phyloP scores from a whole-genome alignment of 2,797 vertebrate species.

The Anguilla anguilla region DNA sequence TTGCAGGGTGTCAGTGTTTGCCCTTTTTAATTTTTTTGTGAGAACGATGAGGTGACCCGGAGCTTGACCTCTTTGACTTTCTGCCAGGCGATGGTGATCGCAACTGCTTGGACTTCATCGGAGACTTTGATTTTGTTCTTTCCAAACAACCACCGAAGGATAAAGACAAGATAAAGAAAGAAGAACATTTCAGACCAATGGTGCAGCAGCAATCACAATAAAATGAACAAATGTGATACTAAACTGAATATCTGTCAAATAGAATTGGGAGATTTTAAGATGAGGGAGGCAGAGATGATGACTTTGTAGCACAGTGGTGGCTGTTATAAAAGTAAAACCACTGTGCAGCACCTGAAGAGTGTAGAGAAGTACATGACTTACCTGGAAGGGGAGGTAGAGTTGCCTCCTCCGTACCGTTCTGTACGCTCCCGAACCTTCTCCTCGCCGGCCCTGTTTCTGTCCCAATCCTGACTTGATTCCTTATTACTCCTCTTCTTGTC shows the following conservation, averaged over 20 bases:
- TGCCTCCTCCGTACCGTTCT: slow-evolving; percentile 62
- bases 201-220: background rate
- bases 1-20: slow-evolving; percentile 68
- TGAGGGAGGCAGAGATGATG: background rate
- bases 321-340: no score
- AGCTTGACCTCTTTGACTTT: slow-evolving; percentile 64
- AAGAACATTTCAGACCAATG: background rate
- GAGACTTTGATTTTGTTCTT: slow-evolving; percentile 68
- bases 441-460: slow-evolving; percentile 66
- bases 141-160: background rate
- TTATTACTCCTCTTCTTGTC: slow-evolving; percentile 46
- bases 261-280: background rate
- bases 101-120: slow-evolving; percentile 74
- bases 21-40: slow-evolving; percentile 80
- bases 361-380: slow-evolving; percentile 37
- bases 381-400: slow-evolving; percentile 59
- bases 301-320: background rate
- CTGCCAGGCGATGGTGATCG: slow-evolving; percentile 69
- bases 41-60: slow-evolving; percentile 75
- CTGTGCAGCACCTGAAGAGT: background rate
- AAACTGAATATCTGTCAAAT: background rate
- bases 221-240: background rate
- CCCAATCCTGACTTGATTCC: slow-evolving; percentile 61
- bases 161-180: background rate
- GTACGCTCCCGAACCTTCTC: slow-evolving; percentile 37